Base-by-base conservation (phyloP, 2,888 invertebrate species). In the Macaria notata region DNA sequence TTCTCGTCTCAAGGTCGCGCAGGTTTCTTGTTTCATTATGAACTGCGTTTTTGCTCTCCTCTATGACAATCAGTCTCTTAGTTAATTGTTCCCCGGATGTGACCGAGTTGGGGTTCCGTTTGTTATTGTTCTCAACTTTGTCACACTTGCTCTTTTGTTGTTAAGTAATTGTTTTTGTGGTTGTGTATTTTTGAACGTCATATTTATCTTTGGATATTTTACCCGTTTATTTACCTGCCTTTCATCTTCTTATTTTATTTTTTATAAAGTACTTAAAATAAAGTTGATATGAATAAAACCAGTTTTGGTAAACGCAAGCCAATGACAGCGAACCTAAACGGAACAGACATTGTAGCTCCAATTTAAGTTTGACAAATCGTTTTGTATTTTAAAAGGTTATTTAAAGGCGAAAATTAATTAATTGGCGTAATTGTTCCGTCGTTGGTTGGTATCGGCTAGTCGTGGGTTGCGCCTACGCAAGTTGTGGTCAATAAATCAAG, bases 391-490 rank as follows among this genome's bases (percentile, higher is more conserved):
- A 30, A 43, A 54, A 44, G 46, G 47, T 54, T 54, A 55, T 63
- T 53, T 45, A 53, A 50, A 62, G 61, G 61, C 58, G 45, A 62
- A 61, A 63, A 62, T 51, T 61, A 62, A 61, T 63, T 63, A 52
- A 56, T 54, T 56, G 31, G 29, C 33, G 49, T 51, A 48, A 75
- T 74, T 70, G 63, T 66, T 73, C 54, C 50, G 43, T 31, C 19
- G 19, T 19, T 19, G 45, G 36, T 51, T 48, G 9, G 45, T 54
- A 54, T 45, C 33, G 36, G 29, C 19, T 54, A 74, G 68, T 70
- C 64, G 83, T 83, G 77, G 84, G 82, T 44, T 78, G 83, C 81
- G 78, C 84, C 83, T 64, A 81, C 83, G 77, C 81, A 73, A 54
- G 51, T 56, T 64, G 59, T 62, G 65, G 64, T 67, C 72, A 47